Conservation (phyloP, 2,888 invertebrate species). For the Amphimallon solstitiale region DNA sequence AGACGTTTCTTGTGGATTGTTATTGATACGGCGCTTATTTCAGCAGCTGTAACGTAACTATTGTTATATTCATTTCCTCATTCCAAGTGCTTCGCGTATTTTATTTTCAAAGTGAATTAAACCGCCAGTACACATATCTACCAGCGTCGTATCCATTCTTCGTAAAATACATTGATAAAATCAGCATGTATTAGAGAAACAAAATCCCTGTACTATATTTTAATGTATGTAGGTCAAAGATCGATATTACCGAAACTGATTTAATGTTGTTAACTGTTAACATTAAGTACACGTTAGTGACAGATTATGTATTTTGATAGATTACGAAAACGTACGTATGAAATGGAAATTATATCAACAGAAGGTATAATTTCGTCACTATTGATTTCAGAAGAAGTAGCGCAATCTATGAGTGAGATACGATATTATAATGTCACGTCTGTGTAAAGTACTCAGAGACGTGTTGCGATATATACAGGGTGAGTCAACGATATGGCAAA, state of each 20-base stretch:
- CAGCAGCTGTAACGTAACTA: no score
- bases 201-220: conserved; percentile 10
- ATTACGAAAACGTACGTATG: conserved; percentile 1
- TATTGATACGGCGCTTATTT: no score
- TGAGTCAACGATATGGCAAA: no score
- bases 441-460: no score
- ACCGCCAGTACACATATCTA: background rate
- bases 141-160: background rate
- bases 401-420: no score
- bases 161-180: background rate
- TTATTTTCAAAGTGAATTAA: no score
- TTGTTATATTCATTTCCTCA: no score
- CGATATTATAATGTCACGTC: no score
- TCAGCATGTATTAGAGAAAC: background rate
- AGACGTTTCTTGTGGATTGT: no score
- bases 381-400: background rate
- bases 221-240: conserved; percentile 9
- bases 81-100: no score
- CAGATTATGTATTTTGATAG: background rate
- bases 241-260: conserved; percentile 6
- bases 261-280: conserved; percentile 2
- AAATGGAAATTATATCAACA: background rate
- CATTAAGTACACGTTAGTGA: background rate
- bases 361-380: no score
- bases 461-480: no score